Evolutionary conservation across 1,140 invertebrate species (phyloP), one percentile per base, ranked within the genome.

Genomic region (Neodiprion pinetum): DNA sequence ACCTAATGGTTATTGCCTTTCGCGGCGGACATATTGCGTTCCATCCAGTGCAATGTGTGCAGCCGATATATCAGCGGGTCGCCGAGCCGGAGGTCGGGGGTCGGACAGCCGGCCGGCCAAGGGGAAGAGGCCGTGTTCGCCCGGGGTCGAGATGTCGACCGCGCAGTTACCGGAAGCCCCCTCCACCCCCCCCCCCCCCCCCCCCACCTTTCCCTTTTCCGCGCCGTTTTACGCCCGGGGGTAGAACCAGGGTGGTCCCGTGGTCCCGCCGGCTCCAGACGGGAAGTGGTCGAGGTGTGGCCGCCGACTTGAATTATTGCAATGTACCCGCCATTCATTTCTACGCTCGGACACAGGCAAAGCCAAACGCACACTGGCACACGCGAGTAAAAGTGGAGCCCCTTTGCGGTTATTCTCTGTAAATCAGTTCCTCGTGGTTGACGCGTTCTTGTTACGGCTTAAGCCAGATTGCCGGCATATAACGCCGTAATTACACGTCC

Each of bases 1-100:
- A 90, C 89, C 88, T 91, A 91, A 91, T 91, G 90, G 90, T 90
- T 91, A 91, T 91, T 91, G 89, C 90, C 89, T 90, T 90, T 90
- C 89, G 88, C 88, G 85, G 86, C 88, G 89, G 90, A 90, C 90
- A 91, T 91, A 91, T 90, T 91, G 90, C 89, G 89, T 90, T 91
- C 89, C 87, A 90, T 90, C 88, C 87, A 89, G 86, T 89, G 90
- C 90, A 90, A 90, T 90, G 90, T 90, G 90, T 90, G 89, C 88
- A 83, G 85, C 85, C 88, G 85, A 90, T 90, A 90, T 88, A 90
- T 90, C 89, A 90, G 81, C 76, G 28, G 28, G 28, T 40, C 28
- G 28, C 28, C 28, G 5, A 40, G 28, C 28, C 28, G 28, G 28
- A 40, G 28, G 28, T 79, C 73, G 78, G 77, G 78, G 81, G 81